Conservation (phyloP, 2,797 vertebrate genomes). For the Micromesistius poutassou region DNA sequence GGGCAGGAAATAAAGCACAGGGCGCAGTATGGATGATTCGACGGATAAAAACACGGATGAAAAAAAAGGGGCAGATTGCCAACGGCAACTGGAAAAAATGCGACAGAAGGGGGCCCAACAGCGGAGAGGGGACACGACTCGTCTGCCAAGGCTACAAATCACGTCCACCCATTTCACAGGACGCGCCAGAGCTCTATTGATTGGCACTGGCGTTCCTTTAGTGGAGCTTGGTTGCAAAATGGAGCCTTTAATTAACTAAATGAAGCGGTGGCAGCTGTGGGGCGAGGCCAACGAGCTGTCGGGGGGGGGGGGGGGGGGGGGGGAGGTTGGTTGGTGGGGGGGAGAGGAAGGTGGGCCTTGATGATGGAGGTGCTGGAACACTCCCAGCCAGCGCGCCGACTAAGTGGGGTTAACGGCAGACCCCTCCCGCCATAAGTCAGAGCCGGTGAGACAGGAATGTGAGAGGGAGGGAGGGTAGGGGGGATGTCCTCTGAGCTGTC, state of each 20-base stretch:
- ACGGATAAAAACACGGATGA: slow-evolving; percentile 55
- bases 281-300: slow-evolving; percentile 56
- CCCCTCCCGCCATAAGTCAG: slow-evolving; percentile 61
- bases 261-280: slow-evolving; percentile 75
- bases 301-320: neutral
- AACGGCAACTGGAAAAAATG: slow-evolving; percentile 36
- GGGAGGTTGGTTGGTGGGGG: neutral
- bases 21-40: slow-evolving; percentile 45
- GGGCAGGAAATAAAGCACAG: slow-evolving; percentile 4
- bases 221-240: slow-evolving; percentile 75
- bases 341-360: too few relatives aligned
- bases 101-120: too few relatives aligned
- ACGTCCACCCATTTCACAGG: slow-evolving; percentile 56
- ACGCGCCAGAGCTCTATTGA: slow-evolving; percentile 77
- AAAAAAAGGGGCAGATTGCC: slow-evolving; percentile 44
- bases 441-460: slow-evolving; percentile 1
- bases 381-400: slow-evolving; percentile 55
- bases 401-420: slow-evolving; percentile 69
- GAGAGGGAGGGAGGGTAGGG: slow-evolving; percentile 9
- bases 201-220: slow-evolving; percentile 75
- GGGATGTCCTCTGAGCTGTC: slow-evolving; percentile 24
- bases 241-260: slow-evolving; percentile 87
- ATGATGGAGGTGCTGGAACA: neutral
- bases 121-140: slow-evolving; percentile 42
- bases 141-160: slow-evolving; percentile 68